These are phyloP conservation scores for Rhingia campestris DNA, from an alignment of 2,888 invertebrate species.

Conservation along the genomic window DNA sequence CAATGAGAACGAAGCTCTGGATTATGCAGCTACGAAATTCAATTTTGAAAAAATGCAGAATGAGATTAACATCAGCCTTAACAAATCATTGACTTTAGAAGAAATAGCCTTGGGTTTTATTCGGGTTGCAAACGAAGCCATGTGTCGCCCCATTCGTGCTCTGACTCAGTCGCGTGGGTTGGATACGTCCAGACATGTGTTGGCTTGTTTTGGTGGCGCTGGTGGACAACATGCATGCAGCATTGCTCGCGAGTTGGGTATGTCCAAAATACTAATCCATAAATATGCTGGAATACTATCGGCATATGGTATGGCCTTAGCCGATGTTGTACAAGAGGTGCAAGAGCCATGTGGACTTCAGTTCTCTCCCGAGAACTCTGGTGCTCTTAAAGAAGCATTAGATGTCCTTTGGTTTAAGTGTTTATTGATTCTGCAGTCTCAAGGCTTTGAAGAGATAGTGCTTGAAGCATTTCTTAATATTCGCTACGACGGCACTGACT, in stretches of 20 bases:
- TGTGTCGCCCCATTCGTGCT: constrained; percentile 97
- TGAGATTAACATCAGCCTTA: constrained; percentile 86
- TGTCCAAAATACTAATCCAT: constrained; percentile 94
- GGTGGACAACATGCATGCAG: constrained; percentile 99
- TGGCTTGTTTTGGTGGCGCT: constrained; percentile 99
- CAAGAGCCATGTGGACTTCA: constrained; percentile 93
- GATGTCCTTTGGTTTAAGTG: constrained; percentile 86
- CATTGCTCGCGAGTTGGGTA: constrained; percentile 94
- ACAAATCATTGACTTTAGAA: constrained; percentile 84
- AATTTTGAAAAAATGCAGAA: constrained; percentile 88
- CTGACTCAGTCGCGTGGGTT: constrained; percentile 93
- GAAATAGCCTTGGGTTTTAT: constrained; percentile 98
- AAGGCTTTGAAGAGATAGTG: constrained; percentile 90
- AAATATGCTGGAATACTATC: constrained; percentile 98
- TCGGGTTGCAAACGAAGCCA: constrained; percentile 98
- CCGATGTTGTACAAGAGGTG: constrained; percentile 97
- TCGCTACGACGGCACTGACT: constrained; percentile 96
- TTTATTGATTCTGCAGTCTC: constrained; percentile 85
- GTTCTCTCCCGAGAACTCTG: constrained; percentile 85
- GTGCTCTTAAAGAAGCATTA: constrained; percentile 85
- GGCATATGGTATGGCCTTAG: constrained; percentile 98
- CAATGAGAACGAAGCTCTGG: constrained; percentile 93
- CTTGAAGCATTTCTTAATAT: constrained; percentile 94
- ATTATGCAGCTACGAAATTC: constrained; percentile 86
- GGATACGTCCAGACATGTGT: constrained; percentile 94